Conservation (phyloP, 1,140 invertebrate genomes). For the Diorhabda elongata region DNA sequence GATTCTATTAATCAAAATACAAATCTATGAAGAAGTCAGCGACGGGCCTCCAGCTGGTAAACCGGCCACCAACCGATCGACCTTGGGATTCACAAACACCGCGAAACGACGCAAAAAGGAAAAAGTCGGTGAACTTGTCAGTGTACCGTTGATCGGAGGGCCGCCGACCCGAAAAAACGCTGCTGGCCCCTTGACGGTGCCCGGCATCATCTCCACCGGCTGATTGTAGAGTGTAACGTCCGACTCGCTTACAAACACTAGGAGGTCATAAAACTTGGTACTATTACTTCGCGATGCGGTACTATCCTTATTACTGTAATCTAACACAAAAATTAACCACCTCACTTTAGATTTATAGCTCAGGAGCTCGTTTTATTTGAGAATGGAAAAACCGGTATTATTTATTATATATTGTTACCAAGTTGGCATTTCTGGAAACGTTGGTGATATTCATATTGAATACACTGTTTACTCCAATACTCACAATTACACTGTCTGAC, state of each 20-base stretch:
- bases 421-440: neutral
- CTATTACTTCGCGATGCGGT: neutral
- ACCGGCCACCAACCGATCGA: no score
- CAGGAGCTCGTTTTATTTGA: no score
- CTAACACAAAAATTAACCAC: no score
- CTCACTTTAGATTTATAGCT: no score
- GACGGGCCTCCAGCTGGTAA: no score
- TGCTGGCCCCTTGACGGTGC: neutral
- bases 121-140: neutral
- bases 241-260: neutral
- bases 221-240: neutral
- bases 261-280: neutral
- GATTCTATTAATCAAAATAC: no score
- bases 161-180: neutral
- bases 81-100: no score
- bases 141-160: constrained; percentile 1
- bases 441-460: neutral
- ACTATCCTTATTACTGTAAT: neutral
- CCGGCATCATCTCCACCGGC: neutral
- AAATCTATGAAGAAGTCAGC: no score
- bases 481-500: no score
- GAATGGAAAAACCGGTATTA: no score
- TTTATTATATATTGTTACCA: no score
- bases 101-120: neutral
- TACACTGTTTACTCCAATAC: no score